Conservation (phyloP, 2,888 invertebrate species). For the Meta bourneti region DNA sequence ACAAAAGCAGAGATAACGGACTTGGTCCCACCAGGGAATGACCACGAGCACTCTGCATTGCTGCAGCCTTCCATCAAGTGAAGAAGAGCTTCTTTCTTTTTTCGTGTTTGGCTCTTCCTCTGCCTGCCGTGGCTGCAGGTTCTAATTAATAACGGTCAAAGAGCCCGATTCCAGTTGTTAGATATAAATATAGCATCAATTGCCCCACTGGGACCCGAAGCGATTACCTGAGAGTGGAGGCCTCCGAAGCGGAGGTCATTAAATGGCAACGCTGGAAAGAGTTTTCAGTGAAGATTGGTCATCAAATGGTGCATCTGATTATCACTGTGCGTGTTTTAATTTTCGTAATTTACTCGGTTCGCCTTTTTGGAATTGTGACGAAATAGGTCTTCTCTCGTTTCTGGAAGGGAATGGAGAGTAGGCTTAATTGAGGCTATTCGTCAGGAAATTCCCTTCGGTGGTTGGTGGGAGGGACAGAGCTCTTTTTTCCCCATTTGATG, state of each 20-base stretch:
- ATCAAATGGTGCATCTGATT: conserved; percentile 69
- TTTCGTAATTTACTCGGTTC: conserved; percentile 64
- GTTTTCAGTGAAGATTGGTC: conserved; percentile 65
- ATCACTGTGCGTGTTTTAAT: conserved; percentile 71
- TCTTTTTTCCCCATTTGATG: too few species aligned
- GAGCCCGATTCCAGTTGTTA: conserved; percentile 70
- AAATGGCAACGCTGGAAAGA: conserved; percentile 37
- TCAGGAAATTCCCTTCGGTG: conserved; percentile 19
- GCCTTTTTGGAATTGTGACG: conserved; percentile 30
- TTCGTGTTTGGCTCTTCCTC: conserved; percentile 22
- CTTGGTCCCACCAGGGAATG: conserved; percentile 61
- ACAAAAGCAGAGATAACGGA: conserved; percentile 73
- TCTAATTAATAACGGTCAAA: conserved; percentile 76
- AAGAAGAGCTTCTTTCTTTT: conserved; percentile 11
- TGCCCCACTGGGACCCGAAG: conserved; percentile 55
- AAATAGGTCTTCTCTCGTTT: background rate
- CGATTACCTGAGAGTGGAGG: conserved; percentile 71
- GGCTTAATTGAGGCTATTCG: conserved; percentile 63
- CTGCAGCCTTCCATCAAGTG: conserved; percentile 52
- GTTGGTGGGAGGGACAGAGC: background rate
- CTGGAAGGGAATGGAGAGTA: conserved; percentile 40
- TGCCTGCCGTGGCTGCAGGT: background rate
- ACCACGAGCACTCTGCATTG: conserved; percentile 49
- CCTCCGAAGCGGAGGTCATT: conserved; percentile 39
- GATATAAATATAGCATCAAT: conserved; percentile 76